Conservation (phyloP, 2,113 vertebrate genomes). For the Ctenomys sociabilis region DNA sequence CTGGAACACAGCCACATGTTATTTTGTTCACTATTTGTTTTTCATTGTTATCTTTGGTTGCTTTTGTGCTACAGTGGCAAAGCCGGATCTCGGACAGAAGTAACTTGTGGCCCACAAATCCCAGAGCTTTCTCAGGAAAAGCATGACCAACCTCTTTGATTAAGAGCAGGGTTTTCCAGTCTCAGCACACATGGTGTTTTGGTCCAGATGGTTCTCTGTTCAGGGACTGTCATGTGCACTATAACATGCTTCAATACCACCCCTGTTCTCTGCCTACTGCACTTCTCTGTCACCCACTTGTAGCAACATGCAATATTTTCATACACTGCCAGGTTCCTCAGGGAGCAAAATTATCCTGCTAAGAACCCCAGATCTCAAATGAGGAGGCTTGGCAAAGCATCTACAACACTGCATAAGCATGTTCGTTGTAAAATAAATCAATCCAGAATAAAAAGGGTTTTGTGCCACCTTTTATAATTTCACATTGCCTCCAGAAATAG, state of each 20-base stretch:
- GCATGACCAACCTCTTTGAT: background rate
- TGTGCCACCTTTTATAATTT: background rate
- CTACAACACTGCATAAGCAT: background rate
- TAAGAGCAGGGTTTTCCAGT: background rate
- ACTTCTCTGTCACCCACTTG: background rate
- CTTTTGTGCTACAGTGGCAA: background rate
- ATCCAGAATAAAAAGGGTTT: background rate
- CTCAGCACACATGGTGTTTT: background rate
- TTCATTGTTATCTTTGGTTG: background rate
- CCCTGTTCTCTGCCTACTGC: background rate
- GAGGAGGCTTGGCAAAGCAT: background rate
- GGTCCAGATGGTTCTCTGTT: background rate
- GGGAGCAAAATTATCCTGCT: background rate
- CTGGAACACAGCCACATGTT: background rate
- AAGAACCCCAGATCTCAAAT: background rate
- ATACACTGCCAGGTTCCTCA: background rate
- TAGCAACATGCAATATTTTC: background rate
- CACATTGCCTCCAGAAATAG: conserved; percentile 7
- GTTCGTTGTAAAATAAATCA: background rate
- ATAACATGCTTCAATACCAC: background rate
- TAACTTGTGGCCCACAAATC: background rate
- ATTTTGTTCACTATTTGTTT: background rate
- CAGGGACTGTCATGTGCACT: background rate
- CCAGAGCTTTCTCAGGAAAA: background rate
- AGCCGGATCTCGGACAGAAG: background rate